Percentiles rank a stretch among this genome's conserved stretches.
Conservation (phyloP, 2,113 vertebrate genomes). For the Tenebrosternarchus preto region DNA sequence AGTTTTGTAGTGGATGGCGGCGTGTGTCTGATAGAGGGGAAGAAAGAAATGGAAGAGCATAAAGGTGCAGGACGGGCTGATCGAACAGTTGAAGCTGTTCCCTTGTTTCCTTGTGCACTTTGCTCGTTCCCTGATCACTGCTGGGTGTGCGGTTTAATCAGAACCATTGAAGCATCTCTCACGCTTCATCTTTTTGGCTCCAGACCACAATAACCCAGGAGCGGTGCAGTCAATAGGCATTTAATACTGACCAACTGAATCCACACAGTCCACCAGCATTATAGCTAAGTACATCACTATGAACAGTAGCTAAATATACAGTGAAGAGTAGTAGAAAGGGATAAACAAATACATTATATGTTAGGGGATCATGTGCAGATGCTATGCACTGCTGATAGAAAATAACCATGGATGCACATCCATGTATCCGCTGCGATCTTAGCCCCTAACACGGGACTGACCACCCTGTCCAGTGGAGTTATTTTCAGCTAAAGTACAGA, state of each 20-base stretch:
- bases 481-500: not conserved
- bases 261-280: constrained; percentile 35
- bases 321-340: constrained; percentile 8
- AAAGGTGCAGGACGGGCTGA: not conserved
- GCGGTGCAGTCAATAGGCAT: constrained; percentile 51
- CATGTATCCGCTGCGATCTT: not conserved
- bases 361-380: constrained; percentile 5
- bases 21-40: constrained; percentile 19
- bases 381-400: constrained; percentile 4
- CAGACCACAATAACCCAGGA: constrained; percentile 51
- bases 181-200: constrained; percentile 29
- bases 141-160: constrained; percentile 16
- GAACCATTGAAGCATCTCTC: constrained; percentile 18
- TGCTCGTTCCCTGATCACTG: constrained; percentile 13
- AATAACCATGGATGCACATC: constrained; percentile 13
- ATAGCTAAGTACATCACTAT: constrained; percentile 29
- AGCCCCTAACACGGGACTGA: too few species aligned
- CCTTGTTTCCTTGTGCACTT: not conserved
- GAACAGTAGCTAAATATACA: constrained; percentile 34
- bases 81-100: not conserved
- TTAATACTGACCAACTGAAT: constrained; percentile 45
- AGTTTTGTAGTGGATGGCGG: not conserved
- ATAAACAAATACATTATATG: constrained; percentile 2
- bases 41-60: not conserved
- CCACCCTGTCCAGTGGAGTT: not conserved